A percentile compares a stretch with the other conserved stretches of the same genome.
These are phyloP conservation scores for Diorhabda carinulata DNA, from an alignment of 1,140 invertebrate genomes.

Conservation along the genomic window DNA sequence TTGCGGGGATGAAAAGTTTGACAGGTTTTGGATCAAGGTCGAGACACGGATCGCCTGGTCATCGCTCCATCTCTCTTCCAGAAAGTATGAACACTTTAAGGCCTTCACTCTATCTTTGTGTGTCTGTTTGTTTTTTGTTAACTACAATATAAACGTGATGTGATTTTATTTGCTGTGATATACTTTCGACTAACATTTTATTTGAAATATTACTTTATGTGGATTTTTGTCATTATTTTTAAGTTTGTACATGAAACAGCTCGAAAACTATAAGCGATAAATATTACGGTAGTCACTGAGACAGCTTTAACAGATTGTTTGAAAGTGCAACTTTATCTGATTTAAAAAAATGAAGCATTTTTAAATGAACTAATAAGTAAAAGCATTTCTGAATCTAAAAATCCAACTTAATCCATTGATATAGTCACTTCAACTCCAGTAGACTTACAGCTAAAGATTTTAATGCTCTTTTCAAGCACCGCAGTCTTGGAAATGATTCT, in stretches of 20 bases:
- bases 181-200: background rate
- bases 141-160: background rate
- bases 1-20: constrained; percentile 70
- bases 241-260: no score
- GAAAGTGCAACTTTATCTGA: no score
- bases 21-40: constrained; percentile 66
- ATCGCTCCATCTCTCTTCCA: constrained; percentile 73
- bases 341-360: no score
- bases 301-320: no score
- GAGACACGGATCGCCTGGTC: constrained; percentile 63
- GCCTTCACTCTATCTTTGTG: constrained; percentile 5
- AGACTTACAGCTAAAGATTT: background rate
- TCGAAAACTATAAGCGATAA: no score
- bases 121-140: constrained; percentile 10
- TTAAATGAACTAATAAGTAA: no score
- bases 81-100: constrained; percentile 63
- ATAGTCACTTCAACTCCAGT: background rate
- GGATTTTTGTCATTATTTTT: no score
- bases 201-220: no score
- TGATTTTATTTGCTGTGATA: background rate
- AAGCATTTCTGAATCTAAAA: no score
- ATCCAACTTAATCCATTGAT: no score
- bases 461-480: background rate
- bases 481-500: no score
- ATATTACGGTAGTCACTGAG: no score